Evolutionary conservation across 2,888 invertebrate species (phyloP).

Genomic region (Clitarchus hookeri): DNA sequence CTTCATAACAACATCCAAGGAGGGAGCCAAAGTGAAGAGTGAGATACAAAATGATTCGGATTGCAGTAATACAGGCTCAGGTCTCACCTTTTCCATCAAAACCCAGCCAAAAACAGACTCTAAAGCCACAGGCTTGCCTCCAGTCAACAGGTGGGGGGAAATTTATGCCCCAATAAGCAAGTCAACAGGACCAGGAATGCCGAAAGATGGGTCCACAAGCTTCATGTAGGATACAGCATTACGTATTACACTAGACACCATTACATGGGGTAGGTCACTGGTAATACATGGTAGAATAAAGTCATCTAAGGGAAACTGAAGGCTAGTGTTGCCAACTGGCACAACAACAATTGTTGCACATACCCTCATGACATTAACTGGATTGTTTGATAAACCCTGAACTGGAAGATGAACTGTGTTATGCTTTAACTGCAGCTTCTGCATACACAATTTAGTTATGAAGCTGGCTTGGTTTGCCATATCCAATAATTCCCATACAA

Average conservation of each 20-base stretch:
- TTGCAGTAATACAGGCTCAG: neutral
- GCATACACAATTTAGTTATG: too few relatives aligned
- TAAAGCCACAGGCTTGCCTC: neutral
- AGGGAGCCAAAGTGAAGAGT: too few relatives aligned
- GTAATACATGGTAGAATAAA: constrained; percentile 1
- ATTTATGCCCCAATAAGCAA: neutral
- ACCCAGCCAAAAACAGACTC: neutral
- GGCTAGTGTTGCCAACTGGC: neutral
- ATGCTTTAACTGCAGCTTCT: too few relatives aligned
- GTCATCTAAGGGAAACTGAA: neutral
- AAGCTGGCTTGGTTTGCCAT: too few relatives aligned
- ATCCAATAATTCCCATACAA: too few relatives aligned
- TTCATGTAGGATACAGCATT: neutral
- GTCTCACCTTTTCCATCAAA: neutral
- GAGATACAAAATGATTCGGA: neutral
- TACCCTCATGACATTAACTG: neutral
- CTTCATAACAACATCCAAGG: neutral
- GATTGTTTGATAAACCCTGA: neutral
- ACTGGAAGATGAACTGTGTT: neutral
- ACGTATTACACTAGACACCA: neutral
- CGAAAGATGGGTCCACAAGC: neutral
- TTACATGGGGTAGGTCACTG: neutral
- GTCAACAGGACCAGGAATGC: neutral
- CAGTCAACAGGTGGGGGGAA: neutral
- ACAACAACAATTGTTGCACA: neutral